phyloP scores from a whole-genome alignment of 1,140 invertebrate species.

The Coelopa frigida region DNA sequence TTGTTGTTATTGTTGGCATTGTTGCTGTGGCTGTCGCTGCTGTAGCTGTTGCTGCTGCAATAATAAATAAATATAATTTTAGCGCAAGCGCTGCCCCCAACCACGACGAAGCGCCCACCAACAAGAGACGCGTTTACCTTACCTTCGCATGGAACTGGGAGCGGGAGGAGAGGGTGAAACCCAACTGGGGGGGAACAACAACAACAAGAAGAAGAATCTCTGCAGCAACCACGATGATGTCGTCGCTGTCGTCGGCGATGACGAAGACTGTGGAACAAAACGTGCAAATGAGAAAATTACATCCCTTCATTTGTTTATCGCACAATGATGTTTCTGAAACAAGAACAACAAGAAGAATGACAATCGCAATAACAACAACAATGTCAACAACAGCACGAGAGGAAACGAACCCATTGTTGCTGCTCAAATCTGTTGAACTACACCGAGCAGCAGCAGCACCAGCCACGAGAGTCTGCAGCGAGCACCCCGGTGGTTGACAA shows the following conservation, averaged over 20 bases:
- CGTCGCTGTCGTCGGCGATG: too few relatives aligned
- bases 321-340: conserved; percentile 3
- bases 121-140: too few relatives aligned
- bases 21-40: not conserved
- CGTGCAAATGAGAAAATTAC: conserved; percentile 45
- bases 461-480: not conserved
- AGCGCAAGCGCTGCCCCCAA: conserved; percentile 19
- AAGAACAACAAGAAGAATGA: not conserved
- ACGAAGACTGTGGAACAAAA: conserved; percentile 26
- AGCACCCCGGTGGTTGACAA: not conserved
- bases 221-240: too few relatives aligned
- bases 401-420: conserved; percentile 8
- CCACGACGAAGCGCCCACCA: not conserved
- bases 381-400: conserved; percentile 7
- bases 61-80: conserved; percentile 25
- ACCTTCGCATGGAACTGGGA: too few relatives aligned
- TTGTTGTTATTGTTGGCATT: conserved; percentile 6
- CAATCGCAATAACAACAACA: not conserved
- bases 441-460: conserved; percentile 2
- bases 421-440: conserved; percentile 11
- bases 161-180: too few relatives aligned
- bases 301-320: conserved; percentile 44
- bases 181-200: too few relatives aligned
- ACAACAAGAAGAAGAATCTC: too few relatives aligned
- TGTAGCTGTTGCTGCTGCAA: conserved; percentile 14